These are phyloP conservation scores for Staurois parvus DNA, from an alignment of 2,797 vertebrate genomes.

Conservation along the genomic window DNA sequence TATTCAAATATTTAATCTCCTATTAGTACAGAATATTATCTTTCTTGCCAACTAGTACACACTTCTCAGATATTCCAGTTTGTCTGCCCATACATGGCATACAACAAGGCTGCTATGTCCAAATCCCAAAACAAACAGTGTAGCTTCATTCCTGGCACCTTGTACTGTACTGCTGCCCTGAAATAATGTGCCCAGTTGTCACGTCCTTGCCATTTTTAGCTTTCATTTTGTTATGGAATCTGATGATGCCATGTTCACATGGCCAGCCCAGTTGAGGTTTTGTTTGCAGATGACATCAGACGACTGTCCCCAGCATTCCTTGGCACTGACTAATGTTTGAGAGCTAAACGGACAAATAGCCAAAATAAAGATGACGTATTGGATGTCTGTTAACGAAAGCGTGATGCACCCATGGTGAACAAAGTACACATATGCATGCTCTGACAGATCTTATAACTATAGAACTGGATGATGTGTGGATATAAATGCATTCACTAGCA, in stretches of 20 bases:
- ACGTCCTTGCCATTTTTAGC: slow-evolving; percentile 27
- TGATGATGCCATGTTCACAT: slow-evolving; percentile 27
- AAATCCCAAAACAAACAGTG: slow-evolving; percentile 53
- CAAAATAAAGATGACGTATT: slow-evolving; percentile 1
- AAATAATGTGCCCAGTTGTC: slow-evolving; percentile 21
- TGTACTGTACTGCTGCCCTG: not conserved
- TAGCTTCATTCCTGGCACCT: slow-evolving; percentile 40
- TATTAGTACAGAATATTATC: slow-evolving; percentile 4
- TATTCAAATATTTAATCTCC: not conserved
- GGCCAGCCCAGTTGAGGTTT: slow-evolving; percentile 20
- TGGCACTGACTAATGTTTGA: slow-evolving; percentile 20
- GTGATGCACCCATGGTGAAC: not conserved
- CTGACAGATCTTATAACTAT: not conserved
- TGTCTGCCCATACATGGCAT: slow-evolving; percentile 30
- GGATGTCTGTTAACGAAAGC: not conserved
- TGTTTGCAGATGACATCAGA: slow-evolving; percentile 49
- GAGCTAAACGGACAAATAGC: not conserved
- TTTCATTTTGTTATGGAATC: slow-evolving; percentile 19
- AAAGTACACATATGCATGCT: not conserved
- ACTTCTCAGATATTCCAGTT: slow-evolving; percentile 39
- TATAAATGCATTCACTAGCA: too few species aligned
- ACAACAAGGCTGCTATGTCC: not conserved
- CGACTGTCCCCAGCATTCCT: slow-evolving; percentile 53
- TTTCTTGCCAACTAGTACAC: slow-evolving; percentile 20
- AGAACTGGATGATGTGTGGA: too few species aligned